Conservation (phyloP, 1,140 invertebrate species). For the Dreissena rostriformis region DNA sequence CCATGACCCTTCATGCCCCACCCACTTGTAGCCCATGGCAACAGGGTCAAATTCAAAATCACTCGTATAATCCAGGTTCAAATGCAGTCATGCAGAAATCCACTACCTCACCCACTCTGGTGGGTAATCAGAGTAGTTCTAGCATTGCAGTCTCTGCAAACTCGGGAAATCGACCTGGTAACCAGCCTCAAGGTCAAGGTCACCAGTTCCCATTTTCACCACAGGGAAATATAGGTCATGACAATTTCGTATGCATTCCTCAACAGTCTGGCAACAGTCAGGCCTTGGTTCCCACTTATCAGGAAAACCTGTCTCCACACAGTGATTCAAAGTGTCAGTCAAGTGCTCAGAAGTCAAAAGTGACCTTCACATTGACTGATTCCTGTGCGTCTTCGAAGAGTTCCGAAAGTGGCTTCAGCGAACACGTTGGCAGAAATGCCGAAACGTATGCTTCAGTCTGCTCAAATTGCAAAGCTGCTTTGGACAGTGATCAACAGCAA, state of each 20-base stretch:
- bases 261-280: constrained; percentile 4
- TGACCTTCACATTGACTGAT: constrained; percentile 64
- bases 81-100: constrained; percentile 14
- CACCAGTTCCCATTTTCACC: constrained; percentile 18
- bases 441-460: constrained; percentile 48
- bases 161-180: no score
- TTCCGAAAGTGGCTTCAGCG: constrained; percentile 72
- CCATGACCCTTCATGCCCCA: constrained; percentile 51
- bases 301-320: constrained; percentile 6
- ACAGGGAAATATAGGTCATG: neutral
- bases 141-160: no score
- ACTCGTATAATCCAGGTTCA: constrained; percentile 18
- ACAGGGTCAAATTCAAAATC: constrained; percentile 15
- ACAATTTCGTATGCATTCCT: no score
- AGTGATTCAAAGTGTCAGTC: neutral
- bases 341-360: constrained; percentile 43
- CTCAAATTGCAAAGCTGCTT: constrained; percentile 32
- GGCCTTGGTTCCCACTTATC: neutral
- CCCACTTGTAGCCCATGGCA: constrained; percentile 9
- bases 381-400: constrained; percentile 66
- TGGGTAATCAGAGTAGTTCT: constrained; percentile 9
- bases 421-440: constrained; percentile 43
- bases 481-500: constrained; percentile 7
- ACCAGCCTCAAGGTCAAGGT: constrained; percentile 11
- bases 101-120: constrained; percentile 38